These are phyloP conservation scores for Bombus impatiens DNA, from an alignment of 1,140 invertebrate genomes.

Conservation along the genomic window DNA sequence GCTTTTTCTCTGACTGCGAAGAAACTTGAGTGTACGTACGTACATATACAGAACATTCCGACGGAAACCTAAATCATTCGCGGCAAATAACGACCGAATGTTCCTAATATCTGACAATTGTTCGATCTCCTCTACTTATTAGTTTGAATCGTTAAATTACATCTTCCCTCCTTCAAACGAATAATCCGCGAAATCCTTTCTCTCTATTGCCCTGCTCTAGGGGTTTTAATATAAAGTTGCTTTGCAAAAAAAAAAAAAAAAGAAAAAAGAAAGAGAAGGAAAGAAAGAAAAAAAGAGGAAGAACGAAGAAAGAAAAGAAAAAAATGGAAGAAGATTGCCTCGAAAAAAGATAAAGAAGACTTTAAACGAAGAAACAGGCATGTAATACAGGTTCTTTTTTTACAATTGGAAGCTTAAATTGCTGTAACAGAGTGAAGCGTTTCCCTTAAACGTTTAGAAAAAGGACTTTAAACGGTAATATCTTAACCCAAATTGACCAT, in stretches of 20 bases:
- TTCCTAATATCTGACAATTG: background rate
- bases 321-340: background rate
- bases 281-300: no score
- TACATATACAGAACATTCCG: background rate
- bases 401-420: background rate
- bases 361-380: background rate
- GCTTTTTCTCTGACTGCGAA: constrained; percentile 12
- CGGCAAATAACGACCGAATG: background rate
- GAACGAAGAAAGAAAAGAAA: background rate
- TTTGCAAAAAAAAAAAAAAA: background rate
- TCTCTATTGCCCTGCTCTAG: no score
- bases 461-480: constrained; percentile 7
- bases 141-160: background rate
- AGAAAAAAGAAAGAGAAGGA: background rate
- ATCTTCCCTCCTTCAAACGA: background rate
- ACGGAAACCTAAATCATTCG: background rate
- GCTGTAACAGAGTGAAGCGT: background rate
- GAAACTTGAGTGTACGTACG: background rate
- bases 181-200: background rate
- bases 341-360: background rate
- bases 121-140: background rate
- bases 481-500: background rate
- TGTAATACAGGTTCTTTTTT: background rate
- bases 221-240: background rate
- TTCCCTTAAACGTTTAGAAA: background rate